Conservation (phyloP, 2,888 invertebrate genomes). For the Heliconius aoede region DNA sequence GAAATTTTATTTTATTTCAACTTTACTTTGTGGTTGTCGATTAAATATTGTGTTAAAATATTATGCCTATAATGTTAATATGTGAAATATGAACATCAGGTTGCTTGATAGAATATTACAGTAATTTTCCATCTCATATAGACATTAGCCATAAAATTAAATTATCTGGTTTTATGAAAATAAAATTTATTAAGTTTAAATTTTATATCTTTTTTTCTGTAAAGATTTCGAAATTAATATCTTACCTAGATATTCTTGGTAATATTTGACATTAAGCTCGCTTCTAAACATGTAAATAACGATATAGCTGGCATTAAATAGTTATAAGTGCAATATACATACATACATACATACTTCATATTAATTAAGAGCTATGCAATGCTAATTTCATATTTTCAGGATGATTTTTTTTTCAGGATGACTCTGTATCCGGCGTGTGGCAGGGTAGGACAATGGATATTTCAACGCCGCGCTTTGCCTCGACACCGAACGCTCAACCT, state of each 20-base stretch:
- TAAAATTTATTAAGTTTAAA: background rate
- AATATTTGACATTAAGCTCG: background rate
- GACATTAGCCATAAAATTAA: background rate
- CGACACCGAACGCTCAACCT: too few relatives aligned
- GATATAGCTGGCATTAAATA: background rate
- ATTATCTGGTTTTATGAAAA: background rate
- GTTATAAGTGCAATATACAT: too few relatives aligned
- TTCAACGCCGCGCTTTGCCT: too few relatives aligned
- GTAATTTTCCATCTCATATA: background rate
- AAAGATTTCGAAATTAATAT: too few relatives aligned
- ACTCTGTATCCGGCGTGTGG: too few relatives aligned
- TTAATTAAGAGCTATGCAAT: background rate
- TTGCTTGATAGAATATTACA: too few relatives aligned
- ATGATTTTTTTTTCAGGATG: background rate
- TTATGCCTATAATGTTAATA: too few relatives aligned
- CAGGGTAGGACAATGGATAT: too few relatives aligned
- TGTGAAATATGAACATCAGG: background rate
- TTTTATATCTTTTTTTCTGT: too few relatives aligned
- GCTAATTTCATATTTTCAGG: background rate
- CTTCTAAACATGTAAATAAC: background rate
- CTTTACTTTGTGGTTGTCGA: background rate
- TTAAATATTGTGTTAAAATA: background rate
- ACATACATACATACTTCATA: background rate
- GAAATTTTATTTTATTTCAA: too few relatives aligned
- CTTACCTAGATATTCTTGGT: background rate